Evolutionary conservation across 1,140 invertebrate genomes (phyloP), one percentile per base, ranked within the genome.

Genomic region (Drosophila baimaii): DNA sequence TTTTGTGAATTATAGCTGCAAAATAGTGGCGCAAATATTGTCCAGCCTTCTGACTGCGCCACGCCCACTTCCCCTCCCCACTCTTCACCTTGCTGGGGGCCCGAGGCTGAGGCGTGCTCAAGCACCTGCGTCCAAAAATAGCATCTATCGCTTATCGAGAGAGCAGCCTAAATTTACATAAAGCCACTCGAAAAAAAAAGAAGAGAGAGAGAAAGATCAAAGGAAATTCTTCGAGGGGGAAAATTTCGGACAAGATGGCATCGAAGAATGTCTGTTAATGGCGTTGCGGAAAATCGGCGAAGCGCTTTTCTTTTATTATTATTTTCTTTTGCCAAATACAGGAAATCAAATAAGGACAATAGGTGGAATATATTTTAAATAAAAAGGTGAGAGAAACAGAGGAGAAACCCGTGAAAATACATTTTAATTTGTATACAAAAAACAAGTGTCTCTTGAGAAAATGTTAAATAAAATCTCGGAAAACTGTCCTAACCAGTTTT

Each of bases 1-100:
- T 88, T 72, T 89, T 79, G 35, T 88, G 84, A 86, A 86, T 89
- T 86, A 86, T 86, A 76, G 61, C 75, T 64, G 68, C 61, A 66
- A 76, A 84, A 73, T 82, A 63, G 25, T 73, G 29, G 31, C 21
- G 21, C 66, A 59, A 75, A 75, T 75, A 75, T 64, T 75, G 71
- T 64, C 43, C 43, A 65, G 46, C 33, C 44, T 31, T 25, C 31
- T 6, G 25, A n/a, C 6, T 8, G n/a, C n/a, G 31, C 33, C 58
- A 44, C 21, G 33, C 44, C 61, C 44, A 5, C 4, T 25, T 19
- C 21, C 43, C 21, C 21, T 2, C 13, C 21, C 3, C 23, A 13
- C 13, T 9, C 17, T 23, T 21, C n/a, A 47, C 33, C 64, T 47
- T 49, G 7, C 46, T 12, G 39, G 19, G 39, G 10, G 33, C 7